Conservation (phyloP, 2,113 vertebrate genomes). For the Salvelinus namaycush region DNA sequence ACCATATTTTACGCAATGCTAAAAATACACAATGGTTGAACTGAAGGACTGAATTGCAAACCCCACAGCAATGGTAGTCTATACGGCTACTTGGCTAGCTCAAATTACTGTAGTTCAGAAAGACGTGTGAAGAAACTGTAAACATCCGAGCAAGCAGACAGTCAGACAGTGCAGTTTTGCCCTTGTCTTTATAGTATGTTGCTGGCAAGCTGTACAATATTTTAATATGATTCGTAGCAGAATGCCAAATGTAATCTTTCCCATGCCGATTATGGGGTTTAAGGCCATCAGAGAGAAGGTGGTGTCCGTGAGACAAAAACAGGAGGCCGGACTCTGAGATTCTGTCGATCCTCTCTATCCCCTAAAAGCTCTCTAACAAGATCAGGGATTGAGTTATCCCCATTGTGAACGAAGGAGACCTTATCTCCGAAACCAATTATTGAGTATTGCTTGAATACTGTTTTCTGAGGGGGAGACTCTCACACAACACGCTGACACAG, state of each 20-base stretch:
- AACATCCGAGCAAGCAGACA: no score
- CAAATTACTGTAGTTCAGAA: no score
- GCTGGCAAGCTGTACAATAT: background rate
- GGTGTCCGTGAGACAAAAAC: conserved; percentile 28
- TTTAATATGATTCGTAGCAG: conserved; percentile 7
- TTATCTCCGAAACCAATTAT: conserved; percentile 64
- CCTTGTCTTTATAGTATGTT: background rate
- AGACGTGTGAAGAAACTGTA: no score
- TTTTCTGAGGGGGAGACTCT: conserved; percentile 20
- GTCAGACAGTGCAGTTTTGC: background rate
- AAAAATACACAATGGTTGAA: conserved; percentile 9
- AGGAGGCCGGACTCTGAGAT: conserved; percentile 14
- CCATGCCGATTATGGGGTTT: conserved; percentile 20
- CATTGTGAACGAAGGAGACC: conserved; percentile 40
- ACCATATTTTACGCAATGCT: background rate
- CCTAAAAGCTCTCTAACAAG: conserved; percentile 46
- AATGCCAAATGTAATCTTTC: conserved; percentile 25
- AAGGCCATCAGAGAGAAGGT: conserved; percentile 22
- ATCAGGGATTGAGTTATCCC: conserved; percentile 49
- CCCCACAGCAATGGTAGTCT: no score
- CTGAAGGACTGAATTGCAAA: background rate
- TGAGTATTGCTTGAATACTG: conserved; percentile 21
- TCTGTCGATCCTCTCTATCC: conserved; percentile 36
- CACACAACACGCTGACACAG: conserved; percentile 29
- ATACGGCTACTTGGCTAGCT: no score